These are phyloP conservation scores for Malthinus flaveolus DNA, from an alignment of 2,888 invertebrate species.

Conservation along the genomic window DNA sequence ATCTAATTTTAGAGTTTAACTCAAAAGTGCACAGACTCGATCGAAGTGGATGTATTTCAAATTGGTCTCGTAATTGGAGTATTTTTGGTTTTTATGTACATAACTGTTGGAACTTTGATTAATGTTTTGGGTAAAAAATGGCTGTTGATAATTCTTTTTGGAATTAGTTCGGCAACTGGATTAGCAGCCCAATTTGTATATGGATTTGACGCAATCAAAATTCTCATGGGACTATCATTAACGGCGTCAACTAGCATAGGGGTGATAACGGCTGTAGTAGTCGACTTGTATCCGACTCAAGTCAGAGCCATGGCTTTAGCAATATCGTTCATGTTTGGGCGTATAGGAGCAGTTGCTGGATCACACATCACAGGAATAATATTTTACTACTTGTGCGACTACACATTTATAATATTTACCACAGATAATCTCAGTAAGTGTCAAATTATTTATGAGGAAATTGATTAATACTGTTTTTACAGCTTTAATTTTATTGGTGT, in stretches of 20 bases:
- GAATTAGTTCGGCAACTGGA: constrained; percentile 44
- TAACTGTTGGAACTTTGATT: constrained; percentile 50
- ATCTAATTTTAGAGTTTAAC: constrained; percentile 1
- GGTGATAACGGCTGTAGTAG: constrained; percentile 49
- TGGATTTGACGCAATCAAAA: constrained; percentile 37
- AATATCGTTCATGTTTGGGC: constrained; percentile 58
- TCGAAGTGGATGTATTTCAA: constrained; percentile 48
- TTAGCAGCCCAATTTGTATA: constrained; percentile 44
- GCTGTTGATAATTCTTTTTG: constrained; percentile 41
- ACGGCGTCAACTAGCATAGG: constrained; percentile 45
- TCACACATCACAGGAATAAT: constrained; percentile 55
- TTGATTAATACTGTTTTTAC: constrained; percentile 21
- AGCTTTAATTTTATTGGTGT: constrained; percentile 39
- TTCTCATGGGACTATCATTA: constrained; percentile 47
- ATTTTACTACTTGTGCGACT: constrained; percentile 54
- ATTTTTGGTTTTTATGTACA: constrained; percentile 44
- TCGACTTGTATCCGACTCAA: constrained; percentile 53
- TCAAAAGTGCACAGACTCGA: constrained; percentile 43
- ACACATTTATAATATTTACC: constrained; percentile 51
- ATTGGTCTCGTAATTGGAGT: constrained; percentile 45
- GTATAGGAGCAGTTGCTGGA: constrained; percentile 57
- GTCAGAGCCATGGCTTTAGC: constrained; percentile 59
- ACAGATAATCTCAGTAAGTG: constrained; percentile 48
- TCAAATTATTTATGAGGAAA: neutral
- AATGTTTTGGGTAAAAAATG: constrained; percentile 61